These are phyloP conservation scores for Fundulus diaphanus DNA, from an alignment of 2,797 vertebrate genomes.

Conservation along the genomic window DNA sequence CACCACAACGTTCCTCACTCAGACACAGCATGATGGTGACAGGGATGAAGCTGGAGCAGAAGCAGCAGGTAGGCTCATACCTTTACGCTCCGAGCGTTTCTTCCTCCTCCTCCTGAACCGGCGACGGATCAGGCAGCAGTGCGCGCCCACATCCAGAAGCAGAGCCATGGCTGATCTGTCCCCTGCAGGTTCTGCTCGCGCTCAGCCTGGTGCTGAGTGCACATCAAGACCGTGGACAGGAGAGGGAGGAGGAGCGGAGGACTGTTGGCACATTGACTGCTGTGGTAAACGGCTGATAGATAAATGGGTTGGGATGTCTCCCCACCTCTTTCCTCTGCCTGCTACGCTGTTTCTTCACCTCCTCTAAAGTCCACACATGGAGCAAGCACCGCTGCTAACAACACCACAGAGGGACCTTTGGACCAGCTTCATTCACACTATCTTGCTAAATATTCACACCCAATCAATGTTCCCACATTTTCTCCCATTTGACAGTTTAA, in stretches of 20 bases:
- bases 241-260: no score
- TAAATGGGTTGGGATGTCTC: conserved; percentile 26
- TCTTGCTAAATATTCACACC: not conserved
- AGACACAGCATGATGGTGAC: no score
- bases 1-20: no score
- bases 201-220: conserved; percentile 16
- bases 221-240: conserved; percentile 26
- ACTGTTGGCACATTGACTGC: no score
- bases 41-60: no score
- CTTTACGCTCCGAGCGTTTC: conserved; percentile 81
- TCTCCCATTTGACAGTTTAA: not conserved
- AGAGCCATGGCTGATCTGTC: conserved; percentile 63
- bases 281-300: conserved; percentile 47
- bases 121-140: conserved; percentile 52
- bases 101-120: conserved; percentile 79
- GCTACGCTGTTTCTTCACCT: conserved; percentile 3
- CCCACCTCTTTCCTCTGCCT: conserved; percentile 27
- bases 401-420: not conserved
- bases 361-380: not conserved
- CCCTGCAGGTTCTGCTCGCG: conserved; percentile 15
- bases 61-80: conserved; percentile 61
- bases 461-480: not conserved
- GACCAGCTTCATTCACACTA: no score
- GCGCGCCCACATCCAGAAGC: conserved; percentile 26
- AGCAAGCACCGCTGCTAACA: not conserved